Conservation (phyloP, 2,797 vertebrate genomes). For the Notoglanidium macrostoma region DNA sequence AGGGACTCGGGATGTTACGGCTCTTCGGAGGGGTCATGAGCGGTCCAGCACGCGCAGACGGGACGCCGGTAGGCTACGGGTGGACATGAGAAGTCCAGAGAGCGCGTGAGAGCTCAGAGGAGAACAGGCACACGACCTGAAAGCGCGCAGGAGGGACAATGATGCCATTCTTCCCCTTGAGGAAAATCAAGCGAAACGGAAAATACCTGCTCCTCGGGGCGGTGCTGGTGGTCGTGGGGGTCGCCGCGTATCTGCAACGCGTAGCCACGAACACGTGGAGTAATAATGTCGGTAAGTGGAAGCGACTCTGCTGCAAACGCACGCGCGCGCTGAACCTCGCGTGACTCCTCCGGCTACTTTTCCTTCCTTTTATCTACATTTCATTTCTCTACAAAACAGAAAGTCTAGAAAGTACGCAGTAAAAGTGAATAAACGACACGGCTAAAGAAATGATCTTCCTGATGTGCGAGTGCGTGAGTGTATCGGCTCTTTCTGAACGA, state of each 20-base stretch:
- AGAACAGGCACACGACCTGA: background rate
- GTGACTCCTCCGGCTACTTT: background rate
- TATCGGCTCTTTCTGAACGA: background rate
- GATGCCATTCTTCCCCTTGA: constrained; percentile 63
- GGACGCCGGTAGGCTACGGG: background rate
- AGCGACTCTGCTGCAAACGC: background rate
- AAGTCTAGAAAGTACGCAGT: background rate
- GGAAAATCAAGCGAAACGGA: constrained; percentile 69
- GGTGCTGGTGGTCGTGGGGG: constrained; percentile 61
- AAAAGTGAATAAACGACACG: background rate
- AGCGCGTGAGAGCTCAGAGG: background rate
- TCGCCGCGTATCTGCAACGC: constrained; percentile 69
- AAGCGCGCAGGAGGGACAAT: constrained; percentile 57
- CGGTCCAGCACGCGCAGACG: background rate
- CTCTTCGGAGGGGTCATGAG: background rate
- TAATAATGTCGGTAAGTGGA: constrained; percentile 62
- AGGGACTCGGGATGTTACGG: background rate
- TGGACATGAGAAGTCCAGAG: background rate
- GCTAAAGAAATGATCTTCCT: background rate
- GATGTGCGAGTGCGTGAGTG: background rate
- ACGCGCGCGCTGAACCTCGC: background rate
- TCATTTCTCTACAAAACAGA: background rate
- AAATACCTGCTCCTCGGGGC: constrained; percentile 61
- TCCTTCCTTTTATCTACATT: background rate
- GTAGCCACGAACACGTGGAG: constrained; percentile 55